Conservation (phyloP, 2,797 vertebrate genomes). For the Schizothorax lantsangensis region DNA sequence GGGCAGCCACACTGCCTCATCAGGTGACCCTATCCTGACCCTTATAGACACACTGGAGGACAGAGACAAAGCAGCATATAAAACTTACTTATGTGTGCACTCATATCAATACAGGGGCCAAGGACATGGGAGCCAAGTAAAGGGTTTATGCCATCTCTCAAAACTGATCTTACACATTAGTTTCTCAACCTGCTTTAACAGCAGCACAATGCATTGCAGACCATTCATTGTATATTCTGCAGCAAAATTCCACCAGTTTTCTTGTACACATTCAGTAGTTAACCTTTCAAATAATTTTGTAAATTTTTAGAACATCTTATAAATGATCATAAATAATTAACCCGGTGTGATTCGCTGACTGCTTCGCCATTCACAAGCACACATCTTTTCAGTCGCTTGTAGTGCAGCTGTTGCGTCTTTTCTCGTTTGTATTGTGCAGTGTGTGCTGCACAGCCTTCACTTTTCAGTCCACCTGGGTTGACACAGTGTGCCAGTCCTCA, state of each 20-base stretch:
- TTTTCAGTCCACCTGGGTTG: constrained; percentile 58
- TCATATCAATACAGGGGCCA: background rate
- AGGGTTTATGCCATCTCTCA: background rate
- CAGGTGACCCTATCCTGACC: constrained; percentile 57
- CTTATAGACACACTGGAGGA: background rate
- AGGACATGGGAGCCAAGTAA: background rate
- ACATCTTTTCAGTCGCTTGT: constrained; percentile 63
- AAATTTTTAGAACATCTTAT: background rate
- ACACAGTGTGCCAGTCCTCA: constrained; percentile 54
- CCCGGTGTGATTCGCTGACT: constrained; percentile 73
- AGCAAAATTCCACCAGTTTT: background rate
- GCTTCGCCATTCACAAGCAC: constrained; percentile 72
- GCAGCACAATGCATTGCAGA: background rate
- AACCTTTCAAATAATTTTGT: background rate
- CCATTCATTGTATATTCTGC: background rate
- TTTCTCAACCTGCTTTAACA: background rate
- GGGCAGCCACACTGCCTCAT: constrained; percentile 68
- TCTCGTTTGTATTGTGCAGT: background rate
- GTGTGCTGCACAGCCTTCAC: constrained; percentile 34
- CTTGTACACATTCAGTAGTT: background rate
- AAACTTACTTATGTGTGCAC: background rate
- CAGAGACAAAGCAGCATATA: background rate
- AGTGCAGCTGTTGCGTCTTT: constrained; percentile 39
- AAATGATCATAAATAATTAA: constrained; percentile 69
- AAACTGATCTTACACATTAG: constrained; percentile 3